A percentile compares a stretch with the other conserved stretches of the same genome.
These are phyloP conservation scores for Fragum sueziense DNA, from an alignment of 2,888 invertebrate genomes.

Conservation along the genomic window DNA sequence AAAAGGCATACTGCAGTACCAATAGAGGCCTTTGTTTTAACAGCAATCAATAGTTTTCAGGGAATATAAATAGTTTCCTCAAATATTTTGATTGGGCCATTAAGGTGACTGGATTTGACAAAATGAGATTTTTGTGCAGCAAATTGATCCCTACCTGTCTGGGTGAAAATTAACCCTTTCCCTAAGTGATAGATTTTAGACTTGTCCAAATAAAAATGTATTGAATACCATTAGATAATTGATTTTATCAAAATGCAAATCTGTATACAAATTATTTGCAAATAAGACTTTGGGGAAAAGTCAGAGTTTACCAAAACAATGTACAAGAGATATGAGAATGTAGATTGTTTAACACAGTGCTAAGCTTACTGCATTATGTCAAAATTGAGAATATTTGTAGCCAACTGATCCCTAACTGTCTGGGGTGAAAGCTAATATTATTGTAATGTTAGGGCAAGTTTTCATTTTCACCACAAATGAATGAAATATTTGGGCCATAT, in stretches of 20 bases:
- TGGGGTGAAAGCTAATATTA: not conserved
- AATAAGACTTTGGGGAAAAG: too few species aligned
- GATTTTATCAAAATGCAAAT: too few species aligned
- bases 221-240: too few species aligned
- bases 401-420: not conserved
- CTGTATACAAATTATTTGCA: too few species aligned
- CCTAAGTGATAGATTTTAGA: too few species aligned
- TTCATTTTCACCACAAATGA: not conserved
- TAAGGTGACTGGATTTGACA: not conserved
- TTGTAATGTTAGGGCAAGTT: not conserved
- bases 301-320: too few species aligned
- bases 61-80: slow-evolving; percentile 12
- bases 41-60: not conserved
- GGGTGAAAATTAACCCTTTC: too few species aligned
- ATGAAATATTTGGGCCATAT: not conserved
- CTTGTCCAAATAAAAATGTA: too few species aligned
- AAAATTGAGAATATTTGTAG: not conserved
- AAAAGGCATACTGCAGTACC: not conserved
- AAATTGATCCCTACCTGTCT: not conserved
- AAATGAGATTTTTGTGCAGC: not conserved
- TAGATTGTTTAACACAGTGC: too few species aligned
- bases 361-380: not conserved
- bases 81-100: slow-evolving; percentile 20
- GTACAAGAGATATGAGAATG: too few species aligned
- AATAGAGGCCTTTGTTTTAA: slow-evolving; percentile 4